A percentile compares a stretch with the other conserved stretches of the same genome.
Conservation (phyloP, 2,797 vertebrate species). For the Lateolabrax maculatus region DNA sequence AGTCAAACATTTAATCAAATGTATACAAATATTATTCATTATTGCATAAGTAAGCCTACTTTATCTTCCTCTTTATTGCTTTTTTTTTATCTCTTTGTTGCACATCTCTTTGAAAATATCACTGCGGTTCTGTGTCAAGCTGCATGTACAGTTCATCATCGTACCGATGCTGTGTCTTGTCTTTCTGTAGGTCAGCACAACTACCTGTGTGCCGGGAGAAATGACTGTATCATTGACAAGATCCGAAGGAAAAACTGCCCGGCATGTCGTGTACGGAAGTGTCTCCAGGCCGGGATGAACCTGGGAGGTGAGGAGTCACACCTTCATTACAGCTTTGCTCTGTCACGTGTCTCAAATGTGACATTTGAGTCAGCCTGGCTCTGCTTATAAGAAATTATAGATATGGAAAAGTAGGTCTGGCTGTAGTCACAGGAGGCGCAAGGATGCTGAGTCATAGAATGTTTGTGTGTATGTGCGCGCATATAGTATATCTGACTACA, state of each 20-base stretch:
- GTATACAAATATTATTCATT: not conserved
- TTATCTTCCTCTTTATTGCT: not conserved
- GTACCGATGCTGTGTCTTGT: slow-evolving; percentile 32
- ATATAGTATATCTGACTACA: slow-evolving; percentile 44
- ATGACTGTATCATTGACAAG: slow-evolving; percentile 99
- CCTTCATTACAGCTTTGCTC: slow-evolving; percentile 46
- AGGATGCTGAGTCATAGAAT: slow-evolving; percentile 65
- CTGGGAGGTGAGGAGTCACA: slow-evolving; percentile 91
- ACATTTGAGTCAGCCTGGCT: slow-evolving; percentile 63
- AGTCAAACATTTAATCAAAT: slow-evolving; percentile 35
- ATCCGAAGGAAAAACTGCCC: slow-evolving; percentile 99
- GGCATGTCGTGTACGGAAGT: slow-evolving; percentile 98
- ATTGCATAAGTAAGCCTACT: not conserved
- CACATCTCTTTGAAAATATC: slow-evolving; percentile 16
- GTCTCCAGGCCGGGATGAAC: slow-evolving; percentile 99
- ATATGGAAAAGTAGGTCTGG: slow-evolving; percentile 62
- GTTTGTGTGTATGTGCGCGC: slow-evolving; percentile 42
- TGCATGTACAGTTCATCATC: not conserved
- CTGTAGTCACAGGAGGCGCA: slow-evolving; percentile 54
- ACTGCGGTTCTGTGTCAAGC: slow-evolving; percentile 26
- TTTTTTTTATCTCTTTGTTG: not conserved
- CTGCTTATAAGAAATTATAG: slow-evolving; percentile 40
- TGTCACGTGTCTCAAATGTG: slow-evolving; percentile 58
- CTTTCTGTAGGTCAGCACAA: slow-evolving; percentile 95
- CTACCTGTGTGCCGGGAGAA: slow-evolving; percentile 98